Conservation (phyloP, 2,888 invertebrate genomes). For the Pterobdella sp. region DNA sequence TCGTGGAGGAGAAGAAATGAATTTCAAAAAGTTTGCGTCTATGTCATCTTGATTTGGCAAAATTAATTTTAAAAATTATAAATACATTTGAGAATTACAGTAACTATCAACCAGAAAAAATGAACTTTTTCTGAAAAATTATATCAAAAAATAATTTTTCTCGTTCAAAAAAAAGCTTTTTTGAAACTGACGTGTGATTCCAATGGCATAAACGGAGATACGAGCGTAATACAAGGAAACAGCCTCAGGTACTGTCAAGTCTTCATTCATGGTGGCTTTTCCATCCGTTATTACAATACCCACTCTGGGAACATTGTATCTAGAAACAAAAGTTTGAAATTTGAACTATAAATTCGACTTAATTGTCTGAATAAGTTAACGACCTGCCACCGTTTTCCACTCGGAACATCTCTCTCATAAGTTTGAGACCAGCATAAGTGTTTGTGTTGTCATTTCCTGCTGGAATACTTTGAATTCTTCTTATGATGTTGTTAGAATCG, state of each 20-base stretch:
- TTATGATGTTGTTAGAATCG: constrained; percentile 17
- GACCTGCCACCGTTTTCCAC: constrained; percentile 26
- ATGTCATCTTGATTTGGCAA: constrained; percentile 22
- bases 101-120: too few species aligned
- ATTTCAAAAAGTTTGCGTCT: constrained; percentile 31
- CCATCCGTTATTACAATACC: constrained; percentile 45
- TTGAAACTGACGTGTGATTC: constrained; percentile 29
- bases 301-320: constrained; percentile 41
- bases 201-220: constrained; percentile 28
- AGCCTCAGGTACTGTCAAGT: constrained; percentile 39
- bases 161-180: too few species aligned
- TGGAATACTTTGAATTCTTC: constrained; percentile 27
- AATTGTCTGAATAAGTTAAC: not conserved
- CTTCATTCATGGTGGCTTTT: constrained; percentile 41
- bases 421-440: constrained; percentile 33
- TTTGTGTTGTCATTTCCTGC: constrained; percentile 34
- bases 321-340: not conserved
- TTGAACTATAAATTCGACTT: not conserved
- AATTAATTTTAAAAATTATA: too few species aligned
- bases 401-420: constrained; percentile 31
- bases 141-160: too few species aligned
- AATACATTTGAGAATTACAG: too few species aligned
- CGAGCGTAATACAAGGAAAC: constrained; percentile 18
- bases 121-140: too few species aligned
- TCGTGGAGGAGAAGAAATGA: constrained; percentile 35